Conservation (phyloP, 2,888 invertebrate genomes). For the Thera britannica region DNA sequence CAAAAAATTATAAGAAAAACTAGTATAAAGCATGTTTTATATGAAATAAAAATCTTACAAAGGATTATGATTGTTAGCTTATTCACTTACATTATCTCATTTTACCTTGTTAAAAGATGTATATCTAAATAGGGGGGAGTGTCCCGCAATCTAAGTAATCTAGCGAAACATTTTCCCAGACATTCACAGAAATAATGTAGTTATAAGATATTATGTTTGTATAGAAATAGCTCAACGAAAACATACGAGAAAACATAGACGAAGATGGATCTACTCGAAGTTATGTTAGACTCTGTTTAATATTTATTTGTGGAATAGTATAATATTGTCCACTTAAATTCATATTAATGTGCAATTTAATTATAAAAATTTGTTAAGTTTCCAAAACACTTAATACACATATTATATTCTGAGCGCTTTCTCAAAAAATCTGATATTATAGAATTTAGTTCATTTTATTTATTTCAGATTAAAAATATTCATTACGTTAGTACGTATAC, state of each 20-base stretch:
- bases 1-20: too few relatives aligned
- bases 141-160: conserved; percentile 26
- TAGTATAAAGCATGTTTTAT: background rate
- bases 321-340: too few relatives aligned
- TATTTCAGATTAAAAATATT: too few relatives aligned
- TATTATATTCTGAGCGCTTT: too few relatives aligned
- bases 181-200: conserved; percentile 5
- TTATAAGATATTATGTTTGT: conserved; percentile 1
- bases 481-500: background rate
- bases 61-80: conserved; percentile 10
- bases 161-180: conserved; percentile 27
- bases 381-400: too few relatives aligned
- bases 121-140: conserved; percentile 30
- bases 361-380: too few relatives aligned
- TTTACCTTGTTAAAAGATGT: conserved; percentile 28
- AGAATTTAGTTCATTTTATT: too few relatives aligned
- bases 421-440: too few relatives aligned
- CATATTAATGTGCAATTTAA: too few relatives aligned
- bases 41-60: background rate
- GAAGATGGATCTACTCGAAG: too few relatives aligned
- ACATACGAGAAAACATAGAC: background rate
- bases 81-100: conserved; percentile 11
- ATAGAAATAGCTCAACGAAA: conserved; percentile 2
- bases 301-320: too few relatives aligned
- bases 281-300: too few relatives aligned